Evolutionary conservation across 2,113 vertebrate genomes (phyloP).

Genomic region (Lycaon pictus): DNA sequence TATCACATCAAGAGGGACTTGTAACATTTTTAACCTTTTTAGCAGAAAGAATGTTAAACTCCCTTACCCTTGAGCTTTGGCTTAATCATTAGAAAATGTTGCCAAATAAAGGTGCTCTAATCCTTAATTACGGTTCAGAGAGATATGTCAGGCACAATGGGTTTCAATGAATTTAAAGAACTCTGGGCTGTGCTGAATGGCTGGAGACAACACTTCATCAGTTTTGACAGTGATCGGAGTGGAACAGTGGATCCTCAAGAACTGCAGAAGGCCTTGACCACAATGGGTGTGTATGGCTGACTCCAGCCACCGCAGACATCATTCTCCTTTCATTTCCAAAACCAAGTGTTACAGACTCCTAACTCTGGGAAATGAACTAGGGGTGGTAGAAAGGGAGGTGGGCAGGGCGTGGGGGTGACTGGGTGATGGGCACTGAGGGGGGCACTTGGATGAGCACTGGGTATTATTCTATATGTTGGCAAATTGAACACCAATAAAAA

Average conservation of each 20-base stretch:
- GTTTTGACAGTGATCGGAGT: conserved; percentile 93
- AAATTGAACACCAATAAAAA: no score
- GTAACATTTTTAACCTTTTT: not conserved
- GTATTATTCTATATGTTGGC: no score
- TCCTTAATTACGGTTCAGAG: conserved; percentile 91
- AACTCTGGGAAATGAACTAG: no score
- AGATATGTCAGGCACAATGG: conserved; percentile 92
- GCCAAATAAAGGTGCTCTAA: not conserved
- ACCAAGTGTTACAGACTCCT: not conserved
- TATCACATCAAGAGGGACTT: not conserved
- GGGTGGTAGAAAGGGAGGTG: no score
- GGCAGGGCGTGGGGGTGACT: no score
- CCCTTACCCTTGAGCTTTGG: not conserved
- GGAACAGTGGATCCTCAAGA: conserved; percentile 94
- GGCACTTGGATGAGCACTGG: no score
- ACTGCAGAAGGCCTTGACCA: conserved; percentile 91
- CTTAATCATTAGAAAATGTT: not conserved
- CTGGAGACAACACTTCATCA: conserved; percentile 93
- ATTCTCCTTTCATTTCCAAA: not conserved
- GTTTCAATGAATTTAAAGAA: conserved; percentile 96
- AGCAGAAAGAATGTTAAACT: conserved; percentile 18
- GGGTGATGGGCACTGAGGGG: no score
- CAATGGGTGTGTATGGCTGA: conserved; percentile 90
- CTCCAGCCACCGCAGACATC: not conserved
- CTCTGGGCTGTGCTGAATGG: conserved; percentile 93